These are phyloP conservation scores for Echinarachnius parma DNA, from an alignment of 53 echinoderm and acorn worm species.

Conservation along the genomic window DNA sequence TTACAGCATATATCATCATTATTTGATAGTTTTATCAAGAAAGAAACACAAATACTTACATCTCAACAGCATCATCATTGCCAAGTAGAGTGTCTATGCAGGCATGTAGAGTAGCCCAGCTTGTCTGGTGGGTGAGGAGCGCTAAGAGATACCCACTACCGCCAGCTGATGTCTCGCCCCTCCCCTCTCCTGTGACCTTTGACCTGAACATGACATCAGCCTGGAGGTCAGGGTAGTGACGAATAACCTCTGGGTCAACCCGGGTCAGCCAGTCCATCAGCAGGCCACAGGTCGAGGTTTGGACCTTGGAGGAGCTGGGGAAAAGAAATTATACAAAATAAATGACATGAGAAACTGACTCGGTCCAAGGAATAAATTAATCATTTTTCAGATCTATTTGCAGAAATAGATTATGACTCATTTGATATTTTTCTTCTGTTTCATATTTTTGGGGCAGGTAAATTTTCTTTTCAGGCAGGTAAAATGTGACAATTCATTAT, in stretches of 20 bases:
- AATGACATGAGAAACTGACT: too few species aligned
- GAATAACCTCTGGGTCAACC: conserved; percentile 72
- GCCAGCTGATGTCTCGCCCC: not conserved
- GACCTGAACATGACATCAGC: conserved; percentile 64
- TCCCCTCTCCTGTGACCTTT: not conserved
- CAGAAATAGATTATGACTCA: too few species aligned
- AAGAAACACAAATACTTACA: too few species aligned
- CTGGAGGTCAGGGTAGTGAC: conserved; percentile 63
- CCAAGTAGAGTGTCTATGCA: conserved; percentile 75
- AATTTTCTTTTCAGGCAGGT: too few species aligned
- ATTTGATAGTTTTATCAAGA: too few species aligned
- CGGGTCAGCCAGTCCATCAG: conserved; percentile 80
- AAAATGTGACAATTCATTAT: too few species aligned
- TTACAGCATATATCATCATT: too few species aligned
- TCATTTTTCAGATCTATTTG: too few species aligned
- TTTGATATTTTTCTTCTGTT: too few species aligned
- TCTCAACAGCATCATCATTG: conserved; percentile 5
- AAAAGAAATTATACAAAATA: too few species aligned
- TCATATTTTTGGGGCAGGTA: too few species aligned
- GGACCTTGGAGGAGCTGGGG: conserved; percentile 31
- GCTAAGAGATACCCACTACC: conserved; percentile 82
- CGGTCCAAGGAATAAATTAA: too few species aligned
- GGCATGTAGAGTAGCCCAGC: conserved; percentile 76
- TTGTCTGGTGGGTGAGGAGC: conserved; percentile 79
- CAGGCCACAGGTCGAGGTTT: conserved; percentile 69